phyloP scores from a whole-genome alignment of 2,113 vertebrate genomes.

The Catharus bicknelli region DNA sequence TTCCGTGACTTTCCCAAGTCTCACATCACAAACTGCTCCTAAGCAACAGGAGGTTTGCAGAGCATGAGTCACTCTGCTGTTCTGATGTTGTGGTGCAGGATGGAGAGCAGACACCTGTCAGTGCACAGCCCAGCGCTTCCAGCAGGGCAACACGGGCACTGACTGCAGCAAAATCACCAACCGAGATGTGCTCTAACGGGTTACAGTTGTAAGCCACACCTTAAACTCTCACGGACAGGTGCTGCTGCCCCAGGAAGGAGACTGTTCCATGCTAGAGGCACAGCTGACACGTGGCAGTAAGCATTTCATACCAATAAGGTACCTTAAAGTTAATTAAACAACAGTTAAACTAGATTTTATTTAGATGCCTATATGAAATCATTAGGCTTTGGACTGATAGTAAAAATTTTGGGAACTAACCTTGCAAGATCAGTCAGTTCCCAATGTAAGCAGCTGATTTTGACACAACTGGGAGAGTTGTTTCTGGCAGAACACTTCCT shows the following conservation, averaged over 20 bases:
- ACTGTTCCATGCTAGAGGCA: neutral
- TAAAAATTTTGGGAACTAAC: neutral
- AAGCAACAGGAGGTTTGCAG: constrained; percentile 21
- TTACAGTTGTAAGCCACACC: neutral
- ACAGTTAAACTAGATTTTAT: neutral
- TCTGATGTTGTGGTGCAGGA: neutral
- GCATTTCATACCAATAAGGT: neutral
- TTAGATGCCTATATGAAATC: neutral
- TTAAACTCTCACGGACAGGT: neutral
- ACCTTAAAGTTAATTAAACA: neutral
- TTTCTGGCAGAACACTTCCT: neutral
- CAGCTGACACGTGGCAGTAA: neutral
- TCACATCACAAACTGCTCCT: neutral
- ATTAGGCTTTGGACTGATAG: neutral
- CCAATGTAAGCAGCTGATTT: neutral
- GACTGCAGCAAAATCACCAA: neutral
- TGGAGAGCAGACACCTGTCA: neutral
- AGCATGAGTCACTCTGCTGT: neutral
- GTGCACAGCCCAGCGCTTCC: neutral
- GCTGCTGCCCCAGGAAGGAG: neutral
- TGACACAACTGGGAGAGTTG: neutral
- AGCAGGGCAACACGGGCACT: neutral
- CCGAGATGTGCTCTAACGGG: neutral
- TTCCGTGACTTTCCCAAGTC: neutral
- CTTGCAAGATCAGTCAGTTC: neutral